Conservation (phyloP, 37 sponge, comb jelly and placozoan genomes). For the Oscarella lobularis region DNA sequence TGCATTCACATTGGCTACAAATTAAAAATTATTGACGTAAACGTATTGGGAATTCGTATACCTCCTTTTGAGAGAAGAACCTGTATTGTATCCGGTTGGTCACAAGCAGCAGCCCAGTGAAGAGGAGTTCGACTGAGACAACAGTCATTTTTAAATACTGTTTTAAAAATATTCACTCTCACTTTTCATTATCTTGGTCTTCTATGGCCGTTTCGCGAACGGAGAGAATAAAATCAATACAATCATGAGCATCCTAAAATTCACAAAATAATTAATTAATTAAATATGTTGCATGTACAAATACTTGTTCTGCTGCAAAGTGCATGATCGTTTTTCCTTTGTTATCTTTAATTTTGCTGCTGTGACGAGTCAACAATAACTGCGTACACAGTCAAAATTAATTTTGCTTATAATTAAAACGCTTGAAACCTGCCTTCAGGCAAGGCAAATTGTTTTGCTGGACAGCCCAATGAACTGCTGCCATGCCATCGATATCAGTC, state of each 20-base stretch:
- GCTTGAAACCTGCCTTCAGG: not conserved
- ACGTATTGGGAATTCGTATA: slow-evolving; percentile 1
- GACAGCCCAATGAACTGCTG: slow-evolving; percentile 67
- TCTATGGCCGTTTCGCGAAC: slow-evolving; percentile 38
- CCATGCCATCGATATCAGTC: slow-evolving; percentile 64
- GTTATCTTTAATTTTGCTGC: slow-evolving; percentile 9
- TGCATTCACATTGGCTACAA: slow-evolving; percentile 36
- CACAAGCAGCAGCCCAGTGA: slow-evolving; percentile 83
- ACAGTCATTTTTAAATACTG: not conserved
- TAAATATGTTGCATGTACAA: slow-evolving; percentile 2
- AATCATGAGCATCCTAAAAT: not conserved
- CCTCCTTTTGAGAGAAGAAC: slow-evolving; percentile 49
- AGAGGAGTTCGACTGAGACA: slow-evolving; percentile 54
- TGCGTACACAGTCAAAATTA: too few species aligned
- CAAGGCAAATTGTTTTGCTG: slow-evolving; percentile 16
- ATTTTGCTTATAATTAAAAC: too few species aligned
- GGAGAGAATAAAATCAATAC: slow-evolving; percentile 19
- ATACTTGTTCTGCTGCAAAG: slow-evolving; percentile 55
- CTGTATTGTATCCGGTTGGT: slow-evolving; percentile 44
- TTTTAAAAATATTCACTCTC: not conserved
- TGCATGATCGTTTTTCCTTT: slow-evolving; percentile 67
- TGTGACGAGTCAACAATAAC: not conserved
- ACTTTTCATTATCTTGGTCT: slow-evolving; percentile 46
- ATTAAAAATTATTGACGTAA: too few species aligned
- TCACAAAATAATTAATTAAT: too few species aligned